phyloP scores from a whole-genome alignment of 2,888 invertebrate genomes.

The Drosophila tanythrix region DNA sequence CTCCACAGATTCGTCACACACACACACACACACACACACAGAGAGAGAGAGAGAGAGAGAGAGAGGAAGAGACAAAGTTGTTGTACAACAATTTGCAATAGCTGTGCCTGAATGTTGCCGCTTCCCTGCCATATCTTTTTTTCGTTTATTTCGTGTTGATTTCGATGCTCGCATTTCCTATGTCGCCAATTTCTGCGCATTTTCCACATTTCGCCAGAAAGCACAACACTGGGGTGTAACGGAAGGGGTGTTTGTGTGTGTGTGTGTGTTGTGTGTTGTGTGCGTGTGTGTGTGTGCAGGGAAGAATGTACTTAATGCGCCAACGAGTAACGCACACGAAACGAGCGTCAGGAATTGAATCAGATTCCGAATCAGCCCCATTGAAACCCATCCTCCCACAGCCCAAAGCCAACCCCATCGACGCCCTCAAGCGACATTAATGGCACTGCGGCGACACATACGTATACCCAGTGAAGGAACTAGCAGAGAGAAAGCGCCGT shows the following conservation, averaged over 20 bases:
- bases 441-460: conserved; percentile 50
- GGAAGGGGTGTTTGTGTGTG: conserved; percentile 12
- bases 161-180: conserved; percentile 52
- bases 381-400: conserved; percentile 20
- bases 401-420: conserved; percentile 21
- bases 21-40: conserved; percentile 7
- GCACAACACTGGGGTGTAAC: conserved; percentile 46
- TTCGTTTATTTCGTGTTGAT: conserved; percentile 44
- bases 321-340: conserved; percentile 65
- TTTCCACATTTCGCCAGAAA: conserved; percentile 69
- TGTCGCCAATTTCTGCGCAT: conserved; percentile 70
- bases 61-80: neutral
- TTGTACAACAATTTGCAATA: conserved; percentile 15
- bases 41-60: no score
- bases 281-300: conserved; percentile 19
- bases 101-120: conserved; percentile 40
- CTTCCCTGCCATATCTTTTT: conserved; percentile 17
- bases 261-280: conserved; percentile 12
- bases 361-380: conserved; percentile 64
- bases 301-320: conserved; percentile 70
- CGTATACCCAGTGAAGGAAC: conserved; percentile 14
- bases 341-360: conserved; percentile 49
- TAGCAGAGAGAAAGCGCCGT: conserved; percentile 23
- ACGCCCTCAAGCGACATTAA: conserved; percentile 70
- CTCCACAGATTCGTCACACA: conserved; percentile 29